Evolutionary conservation across 2,797 vertebrate genomes (phyloP), one percentile per base, ranked within the genome.

Genomic region (Urophycis tenuis): DNA sequence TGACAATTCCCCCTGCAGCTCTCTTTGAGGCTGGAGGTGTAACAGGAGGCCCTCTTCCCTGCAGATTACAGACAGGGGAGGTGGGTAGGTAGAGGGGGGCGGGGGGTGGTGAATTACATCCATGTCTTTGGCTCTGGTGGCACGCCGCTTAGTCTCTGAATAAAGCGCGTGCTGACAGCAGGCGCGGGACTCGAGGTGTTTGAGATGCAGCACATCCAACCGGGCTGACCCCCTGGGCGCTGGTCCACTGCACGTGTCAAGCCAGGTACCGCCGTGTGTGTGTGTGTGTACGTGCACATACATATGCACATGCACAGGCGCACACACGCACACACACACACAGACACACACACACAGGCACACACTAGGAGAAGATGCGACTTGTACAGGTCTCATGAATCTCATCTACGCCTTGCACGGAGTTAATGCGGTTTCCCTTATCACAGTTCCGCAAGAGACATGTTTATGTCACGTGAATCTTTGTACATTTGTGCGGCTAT

Each of bases 351-450:
- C 12, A 41, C 39, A 41, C 3, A 78, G 32, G 9, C 30, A 60
- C 77, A 72, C n/a, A 79, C 34, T 12, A 9, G 17, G 39, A 79
- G 33, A 30, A 15, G 29, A 75, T 60, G 30, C 30, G 75, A 81
- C 32, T 60, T 35, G 9, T 60, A n/a, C 22, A 60, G 6, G 53
- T n/a, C 25, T 60, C 25, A 7, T n/a, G n/a, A 22, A 22, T 53
- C 49, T 53, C 49, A 53, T 60, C 53, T 25, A 53, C 7, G 19
- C 17, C 45, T 53, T 6, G 3, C 19, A 22, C 17, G 19, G 45
- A 53, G 45, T 53, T 22, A 19, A 53, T 19, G 19, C 22, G 45
- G 19, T 22, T 53, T 53, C 4, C 17, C 45, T 53, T 53, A 60
- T 60, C 53, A 25, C 53, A 25, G 53, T 60, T 60, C 53, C 22